A percentile compares a stretch with the other conserved stretches of the same genome.
Conservation (phyloP, 2,797 vertebrate genomes). For the Gadopsis bispinosus region DNA sequence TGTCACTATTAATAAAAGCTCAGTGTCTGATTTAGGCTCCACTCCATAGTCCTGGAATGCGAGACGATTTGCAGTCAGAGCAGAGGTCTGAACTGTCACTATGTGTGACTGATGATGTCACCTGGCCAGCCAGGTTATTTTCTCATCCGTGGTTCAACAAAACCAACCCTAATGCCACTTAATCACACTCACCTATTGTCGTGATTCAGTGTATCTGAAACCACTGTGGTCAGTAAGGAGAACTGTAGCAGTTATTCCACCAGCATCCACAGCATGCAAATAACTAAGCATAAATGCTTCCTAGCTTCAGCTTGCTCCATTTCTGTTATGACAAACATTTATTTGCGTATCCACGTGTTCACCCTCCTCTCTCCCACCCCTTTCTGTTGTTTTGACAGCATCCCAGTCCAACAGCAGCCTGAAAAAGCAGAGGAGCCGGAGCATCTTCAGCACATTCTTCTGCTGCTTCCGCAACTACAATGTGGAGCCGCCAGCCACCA, state of each 20-base stretch:
- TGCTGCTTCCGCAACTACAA: constrained; percentile 97
- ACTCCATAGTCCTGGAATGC: constrained; percentile 74
- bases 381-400: constrained; percentile 75
- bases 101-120: constrained; percentile 72
- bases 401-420: constrained; percentile 94
- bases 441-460: constrained; percentile 96
- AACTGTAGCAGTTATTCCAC: constrained; percentile 27
- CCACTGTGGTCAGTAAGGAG: constrained; percentile 12
- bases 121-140: constrained; percentile 60
- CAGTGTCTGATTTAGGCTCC: constrained; percentile 74
- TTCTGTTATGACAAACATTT: constrained; percentile 31
- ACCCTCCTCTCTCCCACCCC: constrained; percentile 14
- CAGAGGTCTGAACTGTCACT: constrained; percentile 59
- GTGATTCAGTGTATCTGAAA: constrained; percentile 19
- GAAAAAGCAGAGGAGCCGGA: constrained; percentile 94
- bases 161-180: constrained; percentile 49
- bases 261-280: constrained; percentile 34
- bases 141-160: constrained; percentile 66
- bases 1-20: constrained; percentile 83
- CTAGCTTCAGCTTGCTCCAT: constrained; percentile 13
- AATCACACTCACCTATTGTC: constrained; percentile 56
- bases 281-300: constrained; percentile 22
- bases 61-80: constrained; percentile 68
- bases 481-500: constrained; percentile 90
- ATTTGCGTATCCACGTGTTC: constrained; percentile 45